Percentiles rank a stretch among this genome's conserved stretches.
Conservation (phyloP, 2,113 vertebrate genomes). For the Alethe diademata region DNA sequence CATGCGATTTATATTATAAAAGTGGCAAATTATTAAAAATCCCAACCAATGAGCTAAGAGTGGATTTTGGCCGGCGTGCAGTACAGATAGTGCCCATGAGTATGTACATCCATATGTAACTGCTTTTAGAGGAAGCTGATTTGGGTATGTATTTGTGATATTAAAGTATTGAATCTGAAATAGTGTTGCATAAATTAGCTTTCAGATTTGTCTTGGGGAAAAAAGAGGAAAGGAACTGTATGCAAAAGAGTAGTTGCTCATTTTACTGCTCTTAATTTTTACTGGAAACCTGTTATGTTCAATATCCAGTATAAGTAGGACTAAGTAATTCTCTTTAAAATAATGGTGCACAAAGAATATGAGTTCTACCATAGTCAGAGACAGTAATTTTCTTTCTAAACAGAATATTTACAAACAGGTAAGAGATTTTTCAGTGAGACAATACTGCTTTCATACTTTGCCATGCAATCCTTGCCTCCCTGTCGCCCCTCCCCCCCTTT, state of each 20-base stretch:
- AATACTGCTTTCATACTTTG: not conserved
- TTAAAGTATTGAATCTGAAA: not conserved
- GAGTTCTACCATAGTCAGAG: not conserved
- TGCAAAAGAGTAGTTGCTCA: not conserved
- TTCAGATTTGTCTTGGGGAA: not conserved
- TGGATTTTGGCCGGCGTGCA: not conserved
- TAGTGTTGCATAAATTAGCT: not conserved
- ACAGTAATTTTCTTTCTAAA: not conserved
- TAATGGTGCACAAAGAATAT: not conserved
- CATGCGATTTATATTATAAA: not conserved
- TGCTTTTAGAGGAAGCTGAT: not conserved
- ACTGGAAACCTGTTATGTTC: not conserved
- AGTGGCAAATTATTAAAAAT: slow-evolving; percentile 22
- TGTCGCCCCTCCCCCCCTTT: fast-evolving
- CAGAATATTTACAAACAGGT: not conserved
- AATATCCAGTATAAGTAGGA: not conserved
- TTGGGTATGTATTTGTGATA: not conserved
- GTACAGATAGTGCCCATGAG: not conserved
- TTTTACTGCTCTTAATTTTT: not conserved
- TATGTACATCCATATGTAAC: not conserved
- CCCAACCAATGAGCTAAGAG: not conserved
- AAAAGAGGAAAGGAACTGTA: not conserved
- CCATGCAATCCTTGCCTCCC: no score
- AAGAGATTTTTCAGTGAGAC: not conserved
- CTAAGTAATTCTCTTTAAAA: not conserved